These are phyloP conservation scores for Melanotaenia nigrans DNA, from an alignment of 2,797 vertebrate genomes.

Conservation along the genomic window DNA sequence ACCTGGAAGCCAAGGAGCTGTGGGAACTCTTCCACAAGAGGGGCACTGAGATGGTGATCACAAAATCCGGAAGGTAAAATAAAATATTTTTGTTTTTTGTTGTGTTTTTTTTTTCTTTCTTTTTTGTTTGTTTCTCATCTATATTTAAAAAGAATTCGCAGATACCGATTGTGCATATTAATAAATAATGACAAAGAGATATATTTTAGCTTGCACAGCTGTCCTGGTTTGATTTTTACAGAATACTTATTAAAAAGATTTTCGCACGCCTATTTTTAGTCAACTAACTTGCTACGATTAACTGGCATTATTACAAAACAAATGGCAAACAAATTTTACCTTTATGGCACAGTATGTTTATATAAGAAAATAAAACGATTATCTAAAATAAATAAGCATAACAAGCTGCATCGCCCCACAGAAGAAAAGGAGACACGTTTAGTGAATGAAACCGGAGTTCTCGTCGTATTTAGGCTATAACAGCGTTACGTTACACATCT, in stretches of 20 bases:
- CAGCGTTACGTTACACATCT: too few relatives aligned
- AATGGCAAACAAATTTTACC: conserved; percentile 15
- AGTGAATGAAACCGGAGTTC: neutral
- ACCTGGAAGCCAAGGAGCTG: conserved; percentile 97
- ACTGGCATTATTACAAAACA: neutral
- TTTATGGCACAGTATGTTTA: conserved; percentile 20
- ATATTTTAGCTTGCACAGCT: neutral
- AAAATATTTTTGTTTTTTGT: conserved; percentile 6
- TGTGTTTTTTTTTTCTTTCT: too few relatives aligned
- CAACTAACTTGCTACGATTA: neutral
- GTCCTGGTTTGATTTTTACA: neutral
- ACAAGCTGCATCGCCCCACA: neutral
- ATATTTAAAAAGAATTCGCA: neutral
- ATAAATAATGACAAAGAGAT: neutral
- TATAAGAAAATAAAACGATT: conserved; percentile 20
- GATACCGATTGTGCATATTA: conserved; percentile 9
- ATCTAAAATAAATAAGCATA: neutral
- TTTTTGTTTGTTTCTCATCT: neutral
- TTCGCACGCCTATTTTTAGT: neutral
- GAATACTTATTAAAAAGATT: neutral
- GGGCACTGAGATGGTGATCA: conserved; percentile 99
- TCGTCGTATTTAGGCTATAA: neutral
- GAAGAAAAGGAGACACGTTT: neutral
- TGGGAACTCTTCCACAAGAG: conserved; percentile 99
- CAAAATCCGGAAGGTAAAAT: conserved; percentile 97